Percentiles rank a stretch among this genome's conserved stretches.
phyloP scores from a whole-genome alignment of 2,797 vertebrate genomes.

The Spondyliosoma cantharus region DNA sequence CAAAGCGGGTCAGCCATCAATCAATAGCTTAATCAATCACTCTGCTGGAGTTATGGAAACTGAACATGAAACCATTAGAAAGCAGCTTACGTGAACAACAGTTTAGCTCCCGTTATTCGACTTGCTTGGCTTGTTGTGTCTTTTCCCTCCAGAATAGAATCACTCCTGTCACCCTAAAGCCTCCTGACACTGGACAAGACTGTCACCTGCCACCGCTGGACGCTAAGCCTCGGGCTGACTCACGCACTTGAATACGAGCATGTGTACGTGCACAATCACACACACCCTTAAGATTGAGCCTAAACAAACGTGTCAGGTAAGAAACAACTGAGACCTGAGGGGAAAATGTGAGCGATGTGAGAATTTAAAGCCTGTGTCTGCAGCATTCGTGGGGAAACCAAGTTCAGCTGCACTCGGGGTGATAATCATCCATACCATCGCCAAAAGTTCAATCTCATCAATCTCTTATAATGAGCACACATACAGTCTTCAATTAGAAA shows the following conservation, averaged over 20 bases:
- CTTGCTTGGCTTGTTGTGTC: slow-evolving; percentile 48
- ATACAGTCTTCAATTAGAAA: slow-evolving; percentile 57
- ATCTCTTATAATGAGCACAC: slow-evolving; percentile 66
- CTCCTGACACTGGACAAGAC: slow-evolving; percentile 70
- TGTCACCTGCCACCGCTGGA: slow-evolving; percentile 76
- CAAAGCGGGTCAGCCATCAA: slow-evolving; percentile 11
- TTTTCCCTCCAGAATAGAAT: slow-evolving; percentile 54
- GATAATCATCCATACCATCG: slow-evolving; percentile 60
- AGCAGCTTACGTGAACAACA: slow-evolving; percentile 37
- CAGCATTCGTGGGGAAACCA: slow-evolving; percentile 30
- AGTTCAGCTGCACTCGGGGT: slow-evolving; percentile 34
- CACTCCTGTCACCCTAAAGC: slow-evolving; percentile 68
- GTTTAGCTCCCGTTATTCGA: slow-evolving; percentile 35
- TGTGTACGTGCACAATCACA: slow-evolving; percentile 51
- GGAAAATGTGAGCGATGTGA: slow-evolving; percentile 56
- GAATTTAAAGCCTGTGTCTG: slow-evolving; percentile 55
- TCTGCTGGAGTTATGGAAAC: slow-evolving; percentile 11
- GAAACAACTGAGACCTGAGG: slow-evolving; percentile 60
- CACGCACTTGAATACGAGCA: slow-evolving; percentile 57
- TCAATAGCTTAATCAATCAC: slow-evolving; percentile 4
- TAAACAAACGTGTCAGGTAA: slow-evolving; percentile 72
- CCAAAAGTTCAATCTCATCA: slow-evolving; percentile 69
- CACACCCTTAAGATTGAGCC: slow-evolving; percentile 57
- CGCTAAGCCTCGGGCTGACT: slow-evolving; percentile 69
- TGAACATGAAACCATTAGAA: slow-evolving; percentile 21